Percentiles rank a stretch among this genome's conserved stretches.
Conservation (phyloP, 2,888 invertebrate genomes). For the Oegoconia quadripuncta region DNA sequence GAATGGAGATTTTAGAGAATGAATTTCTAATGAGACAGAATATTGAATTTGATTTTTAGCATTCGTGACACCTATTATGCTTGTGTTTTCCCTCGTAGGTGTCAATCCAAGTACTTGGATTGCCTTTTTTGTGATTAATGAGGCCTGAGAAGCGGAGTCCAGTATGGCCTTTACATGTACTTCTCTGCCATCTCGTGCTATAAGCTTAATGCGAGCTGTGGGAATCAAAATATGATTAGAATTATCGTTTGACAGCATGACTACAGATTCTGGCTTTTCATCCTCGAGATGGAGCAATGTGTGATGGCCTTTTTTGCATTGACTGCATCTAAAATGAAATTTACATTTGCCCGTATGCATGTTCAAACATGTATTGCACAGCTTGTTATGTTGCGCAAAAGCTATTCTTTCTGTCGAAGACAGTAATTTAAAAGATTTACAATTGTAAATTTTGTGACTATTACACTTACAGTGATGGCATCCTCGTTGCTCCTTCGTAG, state of each 20-base stretch:
- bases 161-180: constrained; percentile 13
- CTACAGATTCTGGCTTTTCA: constrained; percentile 5
- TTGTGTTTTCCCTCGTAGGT: not conserved
- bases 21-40: constrained; percentile 2
- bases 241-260: constrained; percentile 1
- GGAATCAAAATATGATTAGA: constrained; percentile 8
- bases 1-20: constrained; percentile 1
- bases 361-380: constrained; percentile 8
- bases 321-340: too few relatives aligned
- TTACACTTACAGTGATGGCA: constrained; percentile 10
- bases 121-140: constrained; percentile 1
- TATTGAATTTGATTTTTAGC: not conserved
- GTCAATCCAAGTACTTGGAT: constrained; percentile 3
- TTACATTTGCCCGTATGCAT: constrained; percentile 11
- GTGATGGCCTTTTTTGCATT: constrained; percentile 7
- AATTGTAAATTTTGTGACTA: constrained; percentile 9
- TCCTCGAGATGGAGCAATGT: constrained; percentile 12
- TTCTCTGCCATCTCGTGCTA: constrained; percentile 1
- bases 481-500: not conserved
- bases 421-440: too few relatives aligned
- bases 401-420: too few relatives aligned
- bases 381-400: too few relatives aligned
- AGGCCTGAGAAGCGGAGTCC: constrained; percentile 10
- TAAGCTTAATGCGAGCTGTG: constrained; percentile 9
- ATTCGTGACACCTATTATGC: constrained; percentile 1